phyloP scores from a whole-genome alignment of 1,140 invertebrate genomes.

The Lepidurus apus region DNA sequence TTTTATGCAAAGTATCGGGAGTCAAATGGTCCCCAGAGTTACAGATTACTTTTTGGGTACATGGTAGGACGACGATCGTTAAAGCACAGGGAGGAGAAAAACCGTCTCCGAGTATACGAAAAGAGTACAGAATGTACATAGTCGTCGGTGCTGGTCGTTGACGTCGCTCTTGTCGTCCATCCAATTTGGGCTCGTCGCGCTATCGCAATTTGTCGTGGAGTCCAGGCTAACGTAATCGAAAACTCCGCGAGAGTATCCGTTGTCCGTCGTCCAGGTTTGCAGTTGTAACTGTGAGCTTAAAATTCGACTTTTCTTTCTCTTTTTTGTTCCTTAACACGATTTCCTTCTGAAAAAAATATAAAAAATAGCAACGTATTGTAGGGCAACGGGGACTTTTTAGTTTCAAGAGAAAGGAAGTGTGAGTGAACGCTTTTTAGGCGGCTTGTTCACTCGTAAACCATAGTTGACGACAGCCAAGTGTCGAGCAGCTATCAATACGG shows the following conservation, averaged over 20 bases:
- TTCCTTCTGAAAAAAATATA: not conserved
- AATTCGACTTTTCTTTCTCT: not conserved
- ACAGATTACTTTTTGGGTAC: not conserved
- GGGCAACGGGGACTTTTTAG: not conserved
- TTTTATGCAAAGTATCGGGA: not conserved
- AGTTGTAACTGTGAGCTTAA: not conserved
- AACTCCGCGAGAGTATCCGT: not conserved
- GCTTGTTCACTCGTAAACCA: not conserved
- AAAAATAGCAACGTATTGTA: not conserved
- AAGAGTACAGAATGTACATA: not conserved
- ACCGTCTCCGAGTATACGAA: too few relatives aligned
- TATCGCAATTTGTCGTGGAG: not conserved
- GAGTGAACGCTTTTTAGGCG: not conserved
- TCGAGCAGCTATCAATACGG: slow-evolving; percentile 2
- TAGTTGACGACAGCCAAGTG: not conserved
- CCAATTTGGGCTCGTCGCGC: not conserved
- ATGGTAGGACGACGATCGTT: too few relatives aligned
- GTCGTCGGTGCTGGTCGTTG: not conserved
- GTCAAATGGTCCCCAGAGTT: not conserved
- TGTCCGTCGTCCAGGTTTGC: not conserved
- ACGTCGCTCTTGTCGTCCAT: not conserved
- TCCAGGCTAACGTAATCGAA: slow-evolving; percentile 5
- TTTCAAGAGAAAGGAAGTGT: not conserved
- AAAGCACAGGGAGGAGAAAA: too few relatives aligned
- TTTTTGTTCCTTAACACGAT: not conserved